Base-by-base conservation (phyloP, 2,797 vertebrate genomes). In the Percopsis omiscomaycus region DNA sequence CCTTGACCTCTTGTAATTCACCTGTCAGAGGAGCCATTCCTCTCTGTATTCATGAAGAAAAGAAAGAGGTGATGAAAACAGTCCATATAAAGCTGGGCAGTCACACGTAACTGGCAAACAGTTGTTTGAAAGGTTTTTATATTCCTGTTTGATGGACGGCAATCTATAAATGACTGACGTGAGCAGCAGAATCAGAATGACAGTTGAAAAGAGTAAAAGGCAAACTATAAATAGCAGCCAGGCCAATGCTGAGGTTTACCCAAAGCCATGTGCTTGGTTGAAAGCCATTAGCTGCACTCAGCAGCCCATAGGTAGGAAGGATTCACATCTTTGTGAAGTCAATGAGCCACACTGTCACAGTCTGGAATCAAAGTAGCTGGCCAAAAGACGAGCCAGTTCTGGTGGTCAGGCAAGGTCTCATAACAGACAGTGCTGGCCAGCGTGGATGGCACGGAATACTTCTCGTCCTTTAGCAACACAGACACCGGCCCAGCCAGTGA, bases 1-100 rank as follows among this genome's bases (percentile, higher is more conserved):
- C 78, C 70, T 69, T 82, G 72, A 84, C 84, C 82, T 83, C 60
- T 16, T 70, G 77, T 86, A 85, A 88, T 85, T 83, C 84, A 86
- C 73, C 72, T 73, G 72, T 83, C 66, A 75, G 76, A 81, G 70
- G 76, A 74, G 69, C 58, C 71, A 56, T 73, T 71, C 75, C n/a
- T n/a, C 55, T 59, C 47, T 75, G 74, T 78, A 84, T 84, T 84
- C 77, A 73, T 55, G 61, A 47, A 61, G 55, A 65, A 49, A 66
- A 75, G 67, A 51, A 61, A 73, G 61, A 59, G 55, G 53, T 63
- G 73, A 69, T 59, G 71, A 77, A 69, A 66, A 86, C 66, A 6
- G 45, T 59, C 48, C 27, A 61, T 57, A 74, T 65, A 77, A 79
- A 80, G 75, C 55, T 62, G 64, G 78, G 69, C 73, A 69, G 49